These are phyloP conservation scores for Pantherophis guttatus DNA, from an alignment of 2,113 vertebrate species.

Conservation along the genomic window DNA sequence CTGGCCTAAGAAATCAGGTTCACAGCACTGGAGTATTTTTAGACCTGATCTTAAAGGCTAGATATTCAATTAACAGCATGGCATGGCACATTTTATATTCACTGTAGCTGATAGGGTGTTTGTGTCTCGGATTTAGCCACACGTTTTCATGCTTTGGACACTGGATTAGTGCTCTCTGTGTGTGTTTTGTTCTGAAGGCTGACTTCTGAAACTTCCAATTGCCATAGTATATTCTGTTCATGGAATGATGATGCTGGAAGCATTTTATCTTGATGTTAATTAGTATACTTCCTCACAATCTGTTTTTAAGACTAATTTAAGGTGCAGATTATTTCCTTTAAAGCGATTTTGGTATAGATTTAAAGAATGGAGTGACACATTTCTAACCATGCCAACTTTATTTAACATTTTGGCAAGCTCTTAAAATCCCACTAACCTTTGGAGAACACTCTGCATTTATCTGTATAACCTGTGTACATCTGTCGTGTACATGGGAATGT, in stretches of 20 bases:
- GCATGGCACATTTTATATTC: neutral
- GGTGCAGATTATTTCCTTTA: neutral
- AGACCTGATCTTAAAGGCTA: neutral
- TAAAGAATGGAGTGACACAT: too few relatives aligned
- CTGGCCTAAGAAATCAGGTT: neutral
- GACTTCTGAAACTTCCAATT: neutral
- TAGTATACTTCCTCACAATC: neutral
- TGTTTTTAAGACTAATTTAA: neutral
- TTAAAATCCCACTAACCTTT: neutral
- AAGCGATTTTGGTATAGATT: neutral
- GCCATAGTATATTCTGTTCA: neutral
- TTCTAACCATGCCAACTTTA: neutral
- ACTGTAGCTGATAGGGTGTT: neutral
- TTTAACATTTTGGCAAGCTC: neutral
- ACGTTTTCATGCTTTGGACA: neutral
- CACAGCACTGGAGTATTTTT: neutral
- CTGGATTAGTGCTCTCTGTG: neutral
- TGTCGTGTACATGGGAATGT: neutral
- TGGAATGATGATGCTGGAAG: neutral
- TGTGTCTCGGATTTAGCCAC: neutral
- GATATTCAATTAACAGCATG: neutral
- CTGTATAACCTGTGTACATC: neutral
- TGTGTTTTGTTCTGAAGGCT: neutral
- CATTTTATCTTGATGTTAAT: neutral
- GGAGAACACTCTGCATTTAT: too few relatives aligned